A percentile compares a stretch with the other conserved stretches of the same genome.
These are phyloP conservation scores for Mastomys coucha DNA, from an alignment of 2,113 vertebrate genomes.

Conservation along the genomic window DNA sequence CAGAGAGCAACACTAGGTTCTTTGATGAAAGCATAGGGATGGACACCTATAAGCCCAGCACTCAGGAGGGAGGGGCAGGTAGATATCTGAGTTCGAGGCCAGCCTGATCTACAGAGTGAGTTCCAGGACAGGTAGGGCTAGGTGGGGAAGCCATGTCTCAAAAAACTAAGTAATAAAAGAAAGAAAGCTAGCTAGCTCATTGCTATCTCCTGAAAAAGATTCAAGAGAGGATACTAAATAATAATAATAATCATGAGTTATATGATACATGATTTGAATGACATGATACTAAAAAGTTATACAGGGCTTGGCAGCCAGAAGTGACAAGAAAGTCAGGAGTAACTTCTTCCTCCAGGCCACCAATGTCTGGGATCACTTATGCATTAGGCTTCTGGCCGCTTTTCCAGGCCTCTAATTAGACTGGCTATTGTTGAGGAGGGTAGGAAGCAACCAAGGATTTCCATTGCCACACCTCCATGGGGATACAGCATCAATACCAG, in stretches of 20 bases:
- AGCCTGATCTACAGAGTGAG: not conserved
- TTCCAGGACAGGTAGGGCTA: not conserved
- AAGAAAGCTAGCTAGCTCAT: not conserved
- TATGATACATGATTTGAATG: slow-evolving; percentile 28
- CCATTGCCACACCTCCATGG: not conserved
- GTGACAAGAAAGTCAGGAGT: slow-evolving; percentile 30
- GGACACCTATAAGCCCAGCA: not conserved
- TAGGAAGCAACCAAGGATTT: not conserved
- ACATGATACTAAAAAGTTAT: slow-evolving; percentile 32
- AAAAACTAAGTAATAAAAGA: not conserved
- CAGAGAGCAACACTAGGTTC: not conserved
- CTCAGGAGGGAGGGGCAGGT: not conserved
- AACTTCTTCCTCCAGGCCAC: not conserved
- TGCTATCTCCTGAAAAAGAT: not conserved
- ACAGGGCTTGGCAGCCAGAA: slow-evolving; percentile 14
- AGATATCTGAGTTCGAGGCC: not conserved
- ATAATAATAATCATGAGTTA: slow-evolving; percentile 25
- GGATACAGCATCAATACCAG: not conserved
- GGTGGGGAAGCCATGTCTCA: not conserved
- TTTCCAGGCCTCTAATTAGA: slow-evolving; percentile 11
- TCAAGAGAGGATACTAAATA: not conserved
- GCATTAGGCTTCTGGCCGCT: not conserved
- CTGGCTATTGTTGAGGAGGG: not conserved
- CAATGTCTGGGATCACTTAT: not conserved
- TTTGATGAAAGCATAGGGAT: not conserved